A percentile compares a stretch with the other conserved stretches of the same genome.
These are phyloP conservation scores for Lamellibrachia satsuma DNA, from an alignment of 2,888 invertebrate genomes.

Conservation along the genomic window DNA sequence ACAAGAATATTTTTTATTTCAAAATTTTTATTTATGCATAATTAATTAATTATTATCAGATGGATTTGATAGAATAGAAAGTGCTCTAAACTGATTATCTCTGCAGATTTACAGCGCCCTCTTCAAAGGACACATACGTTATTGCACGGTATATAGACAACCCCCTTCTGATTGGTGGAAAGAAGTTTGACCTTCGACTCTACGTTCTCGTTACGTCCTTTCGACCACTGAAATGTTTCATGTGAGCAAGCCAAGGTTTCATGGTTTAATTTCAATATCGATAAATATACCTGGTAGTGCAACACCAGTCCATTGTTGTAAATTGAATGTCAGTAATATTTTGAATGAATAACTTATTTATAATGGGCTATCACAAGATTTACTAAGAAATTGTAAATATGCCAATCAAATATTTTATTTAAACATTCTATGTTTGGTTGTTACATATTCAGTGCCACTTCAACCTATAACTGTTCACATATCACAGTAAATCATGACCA, in stretches of 20 bases:
- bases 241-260: constrained; percentile 52
- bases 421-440: background rate
- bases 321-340: background rate
- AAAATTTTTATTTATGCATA: too few relatives aligned
- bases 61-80: background rate
- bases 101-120: constrained; percentile 61
- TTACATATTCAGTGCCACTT: background rate
- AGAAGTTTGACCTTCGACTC: constrained; percentile 92
- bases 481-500: too few relatives aligned
- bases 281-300: background rate
- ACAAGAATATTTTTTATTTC: too few relatives aligned
- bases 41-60: background rate
- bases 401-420: background rate
- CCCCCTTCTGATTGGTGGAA: constrained; percentile 92
- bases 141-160: constrained; percentile 97
- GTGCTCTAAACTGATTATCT: background rate
- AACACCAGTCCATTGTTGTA: background rate
- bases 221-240: constrained; percentile 89
- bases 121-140: constrained; percentile 75
- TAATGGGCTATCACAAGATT: background rate
- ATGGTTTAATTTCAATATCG: background rate
- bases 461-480: too few relatives aligned
- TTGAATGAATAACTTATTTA: background rate
- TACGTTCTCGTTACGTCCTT: constrained; percentile 94
- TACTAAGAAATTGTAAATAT: background rate